Conservation (phyloP, 2,113 vertebrate genomes). For the Meriones unguiculatus region DNA sequence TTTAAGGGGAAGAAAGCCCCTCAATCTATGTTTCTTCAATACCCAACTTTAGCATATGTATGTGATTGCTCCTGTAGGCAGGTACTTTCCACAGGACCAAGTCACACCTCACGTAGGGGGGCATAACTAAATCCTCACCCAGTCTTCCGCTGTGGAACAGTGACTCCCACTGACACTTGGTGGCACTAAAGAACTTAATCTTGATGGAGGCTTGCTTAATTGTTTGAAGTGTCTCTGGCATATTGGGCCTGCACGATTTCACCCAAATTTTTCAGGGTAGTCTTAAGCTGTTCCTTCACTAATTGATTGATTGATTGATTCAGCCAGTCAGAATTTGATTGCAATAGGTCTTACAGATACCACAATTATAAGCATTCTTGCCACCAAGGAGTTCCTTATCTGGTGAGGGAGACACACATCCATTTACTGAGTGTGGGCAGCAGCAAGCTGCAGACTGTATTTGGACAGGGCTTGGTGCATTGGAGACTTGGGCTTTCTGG, state of each 20-base stretch:
- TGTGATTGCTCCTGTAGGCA: not conserved
- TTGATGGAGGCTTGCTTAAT: not conserved
- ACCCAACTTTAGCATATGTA: not conserved
- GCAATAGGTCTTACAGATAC: not conserved
- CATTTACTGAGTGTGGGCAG: rapidly evolving
- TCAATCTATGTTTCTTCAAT: not conserved
- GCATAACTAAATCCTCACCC: not conserved
- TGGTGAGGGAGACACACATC: not conserved
- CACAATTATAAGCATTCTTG: not conserved
- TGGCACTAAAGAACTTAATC: not conserved
- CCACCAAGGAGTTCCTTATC: not conserved
- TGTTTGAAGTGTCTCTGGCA: not conserved
- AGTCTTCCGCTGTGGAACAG: not conserved
- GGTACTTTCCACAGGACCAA: not conserved
- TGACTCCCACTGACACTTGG: not conserved
- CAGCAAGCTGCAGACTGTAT: not conserved
- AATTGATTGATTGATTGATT: not conserved
- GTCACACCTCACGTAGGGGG: not conserved
- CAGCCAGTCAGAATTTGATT: not conserved
- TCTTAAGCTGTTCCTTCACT: not conserved
- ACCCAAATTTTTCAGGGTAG: not conserved
- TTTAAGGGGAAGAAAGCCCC: not conserved
- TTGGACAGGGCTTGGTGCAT: not conserved
- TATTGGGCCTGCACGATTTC: not conserved
- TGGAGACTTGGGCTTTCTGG: not conserved